Evolutionary conservation across 2,113 vertebrate genomes (phyloP).

Genomic region (Apus apus): DNA sequence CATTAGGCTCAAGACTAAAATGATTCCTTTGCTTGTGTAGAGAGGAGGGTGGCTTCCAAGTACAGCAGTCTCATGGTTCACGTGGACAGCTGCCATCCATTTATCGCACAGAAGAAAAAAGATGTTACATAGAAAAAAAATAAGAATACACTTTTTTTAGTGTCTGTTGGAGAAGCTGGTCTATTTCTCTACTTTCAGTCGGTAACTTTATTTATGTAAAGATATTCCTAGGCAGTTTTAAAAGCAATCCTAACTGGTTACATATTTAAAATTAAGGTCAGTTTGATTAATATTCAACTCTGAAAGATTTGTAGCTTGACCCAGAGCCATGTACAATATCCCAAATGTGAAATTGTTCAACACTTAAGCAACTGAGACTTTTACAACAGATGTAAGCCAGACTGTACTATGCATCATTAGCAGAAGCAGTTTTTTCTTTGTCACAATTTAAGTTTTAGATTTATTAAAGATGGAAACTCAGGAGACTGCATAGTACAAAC

Average conservation of each 20-base stretch:
- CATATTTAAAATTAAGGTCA: not conserved
- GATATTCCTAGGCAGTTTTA: not conserved
- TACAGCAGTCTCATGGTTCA: fast-evolving
- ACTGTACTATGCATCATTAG: not conserved
- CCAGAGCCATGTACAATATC: not conserved
- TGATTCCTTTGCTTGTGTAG: not conserved
- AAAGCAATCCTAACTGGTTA: not conserved
- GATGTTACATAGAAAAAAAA: not conserved
- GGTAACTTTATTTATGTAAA: not conserved
- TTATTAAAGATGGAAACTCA: not conserved
- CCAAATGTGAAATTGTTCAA: not conserved
- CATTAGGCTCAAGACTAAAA: slow-evolving; percentile 31
- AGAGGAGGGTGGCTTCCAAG: not conserved
- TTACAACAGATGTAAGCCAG: not conserved
- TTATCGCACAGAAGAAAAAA: not conserved
- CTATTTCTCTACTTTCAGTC: not conserved
- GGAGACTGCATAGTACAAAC: not conserved
- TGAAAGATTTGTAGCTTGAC: not conserved
- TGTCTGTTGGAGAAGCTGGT: not conserved
- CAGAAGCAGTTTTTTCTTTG: not conserved
- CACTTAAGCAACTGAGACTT: not conserved
- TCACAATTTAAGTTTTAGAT: not conserved
- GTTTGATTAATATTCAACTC: not conserved
- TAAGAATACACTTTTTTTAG: not conserved
- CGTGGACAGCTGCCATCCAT: not conserved